A percentile compares a stretch with the other conserved stretches of the same genome.
Conservation (phyloP, 1,140 invertebrate species). For the Hetaerina americana region DNA sequence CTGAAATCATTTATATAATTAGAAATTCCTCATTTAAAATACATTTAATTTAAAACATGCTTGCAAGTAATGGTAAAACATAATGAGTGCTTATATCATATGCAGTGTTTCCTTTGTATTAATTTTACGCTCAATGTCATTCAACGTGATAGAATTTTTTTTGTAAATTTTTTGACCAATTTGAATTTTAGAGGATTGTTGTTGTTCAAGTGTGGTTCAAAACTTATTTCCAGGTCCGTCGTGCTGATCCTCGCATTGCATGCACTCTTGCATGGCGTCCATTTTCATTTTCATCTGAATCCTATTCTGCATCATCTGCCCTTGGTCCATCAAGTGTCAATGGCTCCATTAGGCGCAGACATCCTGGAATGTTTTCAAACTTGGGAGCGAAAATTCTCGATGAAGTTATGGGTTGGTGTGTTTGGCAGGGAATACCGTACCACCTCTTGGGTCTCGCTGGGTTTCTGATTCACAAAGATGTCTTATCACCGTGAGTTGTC, state of each 20-base stretch:
- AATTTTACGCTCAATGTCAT: no score
- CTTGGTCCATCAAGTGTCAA: conserved; percentile 16
- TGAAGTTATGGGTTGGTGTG: conserved; percentile 36
- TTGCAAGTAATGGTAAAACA: no score
- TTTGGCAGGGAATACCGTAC: conserved; percentile 34
- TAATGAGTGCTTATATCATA: no score
- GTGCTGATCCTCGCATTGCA: conserved; percentile 45
- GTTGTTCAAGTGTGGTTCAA: conserved; percentile 17
- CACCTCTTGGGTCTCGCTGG: conserved; percentile 44
- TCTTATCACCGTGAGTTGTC: conserved; percentile 45
- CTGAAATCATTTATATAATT: no score
- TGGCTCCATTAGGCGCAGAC: conserved; percentile 9
- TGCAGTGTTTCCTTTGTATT: no score
- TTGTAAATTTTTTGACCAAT: no score
- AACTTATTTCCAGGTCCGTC: conserved; percentile 48
- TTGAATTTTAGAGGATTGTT: no score
- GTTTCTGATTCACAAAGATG: conserved; percentile 54
- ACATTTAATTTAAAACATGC: no score
- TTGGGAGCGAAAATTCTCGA: conserved; percentile 33
- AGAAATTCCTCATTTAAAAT: no score
- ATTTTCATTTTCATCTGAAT: conserved; percentile 32
- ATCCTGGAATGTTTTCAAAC: conserved; percentile 29
- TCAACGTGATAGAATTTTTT: no score
- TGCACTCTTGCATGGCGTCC: conserved; percentile 47
- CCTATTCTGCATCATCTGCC: conserved; percentile 21